Evolutionary conservation across 1,140 invertebrate genomes (phyloP).

Genomic region (Tetraneura akinire): DNA sequence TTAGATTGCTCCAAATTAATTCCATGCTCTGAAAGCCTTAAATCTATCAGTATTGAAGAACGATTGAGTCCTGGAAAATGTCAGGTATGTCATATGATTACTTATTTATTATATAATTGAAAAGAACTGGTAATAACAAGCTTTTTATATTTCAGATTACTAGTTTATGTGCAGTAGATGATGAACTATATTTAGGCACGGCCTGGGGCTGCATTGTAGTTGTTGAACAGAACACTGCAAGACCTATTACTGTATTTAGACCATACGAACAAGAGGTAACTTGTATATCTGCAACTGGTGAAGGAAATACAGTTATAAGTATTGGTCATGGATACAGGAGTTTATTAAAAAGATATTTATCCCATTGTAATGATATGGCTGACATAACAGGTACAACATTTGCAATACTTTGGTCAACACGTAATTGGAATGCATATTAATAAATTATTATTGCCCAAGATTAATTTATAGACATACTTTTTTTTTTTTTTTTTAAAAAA

Average conservation of each 20-base stretch:
- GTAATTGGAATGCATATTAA: slow-evolving; percentile 49
- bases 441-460: neutral
- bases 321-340: slow-evolving; percentile 83
- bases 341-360: slow-evolving; percentile 63
- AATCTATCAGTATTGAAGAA: slow-evolving; percentile 89
- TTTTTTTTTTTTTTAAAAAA: neutral
- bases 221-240: slow-evolving; percentile 74
- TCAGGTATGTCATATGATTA: slow-evolving; percentile 63
- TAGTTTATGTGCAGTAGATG: slow-evolving; percentile 70
- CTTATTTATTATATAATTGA: neutral
- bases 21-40: slow-evolving; percentile 87
- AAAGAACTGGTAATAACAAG: neutral
- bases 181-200: slow-evolving; percentile 82
- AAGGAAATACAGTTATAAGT: slow-evolving; percentile 62
- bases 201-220: slow-evolving; percentile 90
- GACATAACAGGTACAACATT: slow-evolving; percentile 43
- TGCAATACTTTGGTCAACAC: slow-evolving; percentile 51
- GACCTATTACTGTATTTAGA: slow-evolving; percentile 85
- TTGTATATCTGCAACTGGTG: slow-evolving; percentile 54
- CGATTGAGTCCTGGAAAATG: slow-evolving; percentile 77
- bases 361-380: slow-evolving; percentile 37
- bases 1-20: slow-evolving; percentile 89
- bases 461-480: neutral
- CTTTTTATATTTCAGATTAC: slow-evolving; percentile 66
- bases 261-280: slow-evolving; percentile 83